These are phyloP conservation scores for Engystomops pustulosus DNA, from an alignment of 2,113 vertebrate genomes.

Conservation along the genomic window DNA sequence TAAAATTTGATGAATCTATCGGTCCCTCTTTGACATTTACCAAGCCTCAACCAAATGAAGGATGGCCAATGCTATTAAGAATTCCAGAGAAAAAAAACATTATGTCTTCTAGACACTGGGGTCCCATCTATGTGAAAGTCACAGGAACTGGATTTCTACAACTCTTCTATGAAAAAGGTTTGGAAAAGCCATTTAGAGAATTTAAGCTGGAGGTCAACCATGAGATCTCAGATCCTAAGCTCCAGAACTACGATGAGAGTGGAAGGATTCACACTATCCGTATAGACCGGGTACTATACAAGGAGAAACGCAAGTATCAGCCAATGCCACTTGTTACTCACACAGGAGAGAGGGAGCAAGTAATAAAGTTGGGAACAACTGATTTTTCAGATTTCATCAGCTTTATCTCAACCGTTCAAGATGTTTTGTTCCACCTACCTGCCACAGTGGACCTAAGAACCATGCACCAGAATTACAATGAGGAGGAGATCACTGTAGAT, in stretches of 20 bases:
- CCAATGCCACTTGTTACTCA: conserved; percentile 82
- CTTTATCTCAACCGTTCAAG: conserved; percentile 79
- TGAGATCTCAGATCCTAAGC: conserved; percentile 84
- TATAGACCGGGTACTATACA: conserved; percentile 83
- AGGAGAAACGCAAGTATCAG: conserved; percentile 87
- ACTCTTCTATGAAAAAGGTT: conserved; percentile 86
- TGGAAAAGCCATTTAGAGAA: conserved; percentile 86
- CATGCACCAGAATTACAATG: conserved; percentile 77
- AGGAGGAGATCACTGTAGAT: conserved; percentile 86
- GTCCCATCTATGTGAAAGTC: conserved; percentile 85
- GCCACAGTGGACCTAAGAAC: conserved; percentile 74
- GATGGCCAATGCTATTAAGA: conserved; percentile 91
- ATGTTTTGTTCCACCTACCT: conserved; percentile 76
- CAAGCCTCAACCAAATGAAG: conserved; percentile 73
- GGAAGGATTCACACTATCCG: conserved; percentile 85
- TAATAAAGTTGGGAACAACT: conserved; percentile 85
- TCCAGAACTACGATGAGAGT: conserved; percentile 86
- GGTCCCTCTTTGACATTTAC: conserved; percentile 63
- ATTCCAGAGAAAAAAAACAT: conserved; percentile 93
- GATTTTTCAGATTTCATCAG: conserved; percentile 84
- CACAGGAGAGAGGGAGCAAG: conserved; percentile 79
- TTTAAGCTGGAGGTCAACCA: conserved; percentile 81
- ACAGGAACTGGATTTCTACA: conserved; percentile 75
- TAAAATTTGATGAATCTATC: conserved; percentile 67
- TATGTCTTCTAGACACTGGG: conserved; percentile 94